Evolutionary conservation across 2,797 vertebrate genomes (phyloP), one percentile per base, ranked within the genome.

Genomic region (Sciurus carolinensis): DNA sequence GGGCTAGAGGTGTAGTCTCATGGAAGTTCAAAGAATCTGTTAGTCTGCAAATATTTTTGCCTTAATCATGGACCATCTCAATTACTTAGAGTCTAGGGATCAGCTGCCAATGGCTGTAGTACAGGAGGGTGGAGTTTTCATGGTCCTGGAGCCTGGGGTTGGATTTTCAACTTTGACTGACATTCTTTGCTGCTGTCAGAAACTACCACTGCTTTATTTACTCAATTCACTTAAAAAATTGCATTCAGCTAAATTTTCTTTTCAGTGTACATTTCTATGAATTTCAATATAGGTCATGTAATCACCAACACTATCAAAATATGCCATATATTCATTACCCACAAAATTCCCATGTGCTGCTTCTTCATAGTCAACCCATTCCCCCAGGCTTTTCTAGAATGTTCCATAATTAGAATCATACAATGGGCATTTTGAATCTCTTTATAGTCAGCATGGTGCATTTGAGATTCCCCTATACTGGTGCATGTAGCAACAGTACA

Each of bases 41-140:
- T 96, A 95, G 97, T 96, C 95, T 96, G 97, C 95, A 96, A 93
- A 97, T 96, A 97, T 85, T 97, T 97, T 97, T 95, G 81, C 89
- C 87, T 96, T 96, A 94, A 96, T 97, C 94, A 57, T 57, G 90
- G 76, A 90, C 84, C 8, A 90, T 97, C 94, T 98, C 96, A 95
- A 54, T 97, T 97, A 90, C 96, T 90, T 36, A 91, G 76, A 81
- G 69, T 3, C 84, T 85, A 17, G 36, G 81, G 81, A 80, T 79
- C 69, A 92, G 54, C 83, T 98, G 96, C 96, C 96, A 97, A 83
- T 57, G 77, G 84, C 87, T 92, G 52, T 83, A 91, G 94, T 67
- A 81, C 69, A 95, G 90, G 54, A 94, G n/a, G 75, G 39, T 75
- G 47, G 87, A 95, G 64, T n/a, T 81, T 89, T 87, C 36, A 75